A percentile compares a stretch with the other conserved stretches of the same genome.
Evolutionary conservation across 1,140 invertebrate genomes (phyloP).

Genomic region (Copidosoma floridanum): DNA sequence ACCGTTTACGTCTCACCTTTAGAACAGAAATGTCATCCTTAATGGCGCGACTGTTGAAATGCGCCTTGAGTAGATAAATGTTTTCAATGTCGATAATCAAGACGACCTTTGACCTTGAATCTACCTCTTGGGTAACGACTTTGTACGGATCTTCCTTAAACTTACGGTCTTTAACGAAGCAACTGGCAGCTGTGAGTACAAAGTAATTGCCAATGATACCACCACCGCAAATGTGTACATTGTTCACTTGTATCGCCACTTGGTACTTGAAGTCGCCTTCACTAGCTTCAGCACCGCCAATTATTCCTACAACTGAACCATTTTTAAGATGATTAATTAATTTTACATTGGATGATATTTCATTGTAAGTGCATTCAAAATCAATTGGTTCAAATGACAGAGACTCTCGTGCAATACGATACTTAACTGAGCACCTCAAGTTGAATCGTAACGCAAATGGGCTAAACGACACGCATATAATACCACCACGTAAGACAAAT

Average conservation of each 20-base stretch:
- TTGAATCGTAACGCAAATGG: too few relatives aligned
- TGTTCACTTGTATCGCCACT: constrained; percentile 35
- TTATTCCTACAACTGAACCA: background rate
- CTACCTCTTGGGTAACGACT: background rate
- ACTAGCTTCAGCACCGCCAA: constrained; percentile 8
- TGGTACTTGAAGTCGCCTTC: constrained; percentile 42
- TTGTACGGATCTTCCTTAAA: background rate
- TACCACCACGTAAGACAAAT: too few relatives aligned
- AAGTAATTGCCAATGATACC: constrained; percentile 51
- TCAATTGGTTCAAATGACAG: too few relatives aligned
- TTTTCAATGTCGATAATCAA: background rate
- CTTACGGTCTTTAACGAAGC: constrained; percentile 32
- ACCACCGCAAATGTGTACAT: constrained; percentile 54
- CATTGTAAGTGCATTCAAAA: too few relatives aligned
- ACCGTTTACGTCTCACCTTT: background rate
- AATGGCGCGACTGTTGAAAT: background rate
- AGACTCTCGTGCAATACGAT: too few relatives aligned
- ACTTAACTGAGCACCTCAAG: too few relatives aligned
- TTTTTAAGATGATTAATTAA: background rate
- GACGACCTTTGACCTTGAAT: background rate
- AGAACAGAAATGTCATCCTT: background rate
- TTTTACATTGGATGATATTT: too few relatives aligned
- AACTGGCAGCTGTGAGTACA: constrained; percentile 57
- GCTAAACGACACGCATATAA: too few relatives aligned
- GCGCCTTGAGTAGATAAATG: background rate